phyloP scores from a whole-genome alignment of 2,113 vertebrate genomes.

The Regulus satrapa region DNA sequence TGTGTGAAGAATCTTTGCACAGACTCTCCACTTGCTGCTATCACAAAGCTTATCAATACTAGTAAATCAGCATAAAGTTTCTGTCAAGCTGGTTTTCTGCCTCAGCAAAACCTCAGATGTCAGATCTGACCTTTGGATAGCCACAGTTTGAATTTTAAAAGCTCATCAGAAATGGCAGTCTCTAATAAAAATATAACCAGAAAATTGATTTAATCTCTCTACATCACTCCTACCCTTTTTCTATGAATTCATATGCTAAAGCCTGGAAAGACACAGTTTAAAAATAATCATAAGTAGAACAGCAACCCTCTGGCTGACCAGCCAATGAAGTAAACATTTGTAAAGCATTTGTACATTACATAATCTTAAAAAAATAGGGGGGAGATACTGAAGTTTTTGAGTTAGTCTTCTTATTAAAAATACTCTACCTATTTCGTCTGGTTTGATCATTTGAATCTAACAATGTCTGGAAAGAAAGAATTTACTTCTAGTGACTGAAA shows the following conservation, averaged over 20 bases:
- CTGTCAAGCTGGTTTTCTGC: not conserved
- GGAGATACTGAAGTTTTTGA: not conserved
- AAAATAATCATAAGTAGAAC: not conserved
- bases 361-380: not conserved
- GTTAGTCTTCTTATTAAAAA: not conserved
- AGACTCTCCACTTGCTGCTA: not conserved
- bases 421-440: not conserved
- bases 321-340: not conserved
- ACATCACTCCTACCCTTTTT: not conserved
- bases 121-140: slow-evolving; percentile 11
- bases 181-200: not conserved
- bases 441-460: not conserved
- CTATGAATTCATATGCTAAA: not conserved
- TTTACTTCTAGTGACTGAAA: not conserved
- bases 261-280: not conserved
- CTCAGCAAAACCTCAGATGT: not conserved
- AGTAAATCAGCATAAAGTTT: not conserved
- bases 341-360: not conserved
- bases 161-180: not conserved
- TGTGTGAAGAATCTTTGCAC: not conserved
- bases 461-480: not conserved
- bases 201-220: not conserved
- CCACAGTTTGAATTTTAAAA: not conserved
- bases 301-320: not conserved
- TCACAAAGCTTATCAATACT: not conserved